Conservation (phyloP, 2,113 vertebrate species). For the Verasper variegatus region DNA sequence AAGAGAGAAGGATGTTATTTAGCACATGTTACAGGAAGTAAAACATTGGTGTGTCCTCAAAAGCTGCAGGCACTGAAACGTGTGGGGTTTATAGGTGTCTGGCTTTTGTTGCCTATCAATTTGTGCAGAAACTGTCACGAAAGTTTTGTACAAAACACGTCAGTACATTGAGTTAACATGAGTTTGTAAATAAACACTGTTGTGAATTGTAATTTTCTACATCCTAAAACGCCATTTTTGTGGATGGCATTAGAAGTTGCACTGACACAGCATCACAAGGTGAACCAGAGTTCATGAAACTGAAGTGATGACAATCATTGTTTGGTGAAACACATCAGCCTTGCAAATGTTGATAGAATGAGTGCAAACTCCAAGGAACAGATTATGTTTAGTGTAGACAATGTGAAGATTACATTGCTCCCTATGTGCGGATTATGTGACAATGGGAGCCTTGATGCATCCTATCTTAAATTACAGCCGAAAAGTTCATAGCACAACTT, state of each 20-base stretch:
- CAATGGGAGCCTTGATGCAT: conserved; percentile 2
- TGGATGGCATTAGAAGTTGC: background rate
- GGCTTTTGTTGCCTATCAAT: background rate
- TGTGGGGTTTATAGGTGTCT: conserved; percentile 4
- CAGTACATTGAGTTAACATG: background rate
- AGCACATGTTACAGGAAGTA: conserved; percentile 67
- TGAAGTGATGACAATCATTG: conserved; percentile 15
- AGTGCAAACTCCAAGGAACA: background rate
- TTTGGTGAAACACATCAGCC: background rate
- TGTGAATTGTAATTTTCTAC: background rate
- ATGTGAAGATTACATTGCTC: conserved; percentile 26
- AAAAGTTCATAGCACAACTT: background rate
- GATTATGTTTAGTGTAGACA: conserved; percentile 27
- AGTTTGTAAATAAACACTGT: background rate
- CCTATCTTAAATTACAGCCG: conserved; percentile 4
- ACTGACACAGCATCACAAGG: conserved; percentile 16
- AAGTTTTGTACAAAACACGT: background rate
- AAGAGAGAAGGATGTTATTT: conserved; percentile 59
- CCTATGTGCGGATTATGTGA: conserved; percentile 20
- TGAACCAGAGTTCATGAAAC: conserved; percentile 33
- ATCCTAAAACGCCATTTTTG: background rate
- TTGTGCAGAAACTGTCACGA: background rate
- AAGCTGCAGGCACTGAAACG: conserved; percentile 29
- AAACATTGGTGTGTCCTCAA: conserved; percentile 54
- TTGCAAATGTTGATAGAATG: background rate